phyloP scores from a whole-genome alignment of 2,113 vertebrate species.

The Pterocles orientalis region DNA sequence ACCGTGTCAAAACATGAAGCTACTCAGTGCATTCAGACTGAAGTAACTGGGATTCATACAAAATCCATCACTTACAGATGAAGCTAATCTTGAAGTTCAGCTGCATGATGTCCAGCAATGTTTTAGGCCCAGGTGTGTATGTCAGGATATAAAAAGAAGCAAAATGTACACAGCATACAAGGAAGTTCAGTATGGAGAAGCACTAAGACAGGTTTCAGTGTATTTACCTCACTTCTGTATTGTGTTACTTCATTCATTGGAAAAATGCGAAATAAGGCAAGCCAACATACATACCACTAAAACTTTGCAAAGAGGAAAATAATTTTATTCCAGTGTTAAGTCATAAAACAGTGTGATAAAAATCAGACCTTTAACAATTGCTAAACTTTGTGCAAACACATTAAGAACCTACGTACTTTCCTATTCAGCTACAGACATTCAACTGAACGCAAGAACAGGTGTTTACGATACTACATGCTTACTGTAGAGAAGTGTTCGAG shows the following conservation, averaged over 20 bases:
- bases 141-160: background rate
- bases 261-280: background rate
- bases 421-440: background rate
- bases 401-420: background rate
- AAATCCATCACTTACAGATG: background rate
- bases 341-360: background rate
- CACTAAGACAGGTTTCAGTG: background rate
- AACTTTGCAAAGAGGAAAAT: background rate
- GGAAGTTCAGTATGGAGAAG: background rate
- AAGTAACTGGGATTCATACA: background rate
- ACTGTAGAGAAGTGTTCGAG: background rate
- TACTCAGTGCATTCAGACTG: background rate
- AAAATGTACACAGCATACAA: background rate
- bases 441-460: background rate
- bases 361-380: background rate
- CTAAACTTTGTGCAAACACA: background rate
- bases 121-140: background rate
- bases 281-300: background rate
- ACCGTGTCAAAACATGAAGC: background rate
- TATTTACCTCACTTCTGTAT: background rate
- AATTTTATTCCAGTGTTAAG: conserved; percentile 36
- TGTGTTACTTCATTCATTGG: background rate
- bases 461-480: background rate
- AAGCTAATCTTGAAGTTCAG: background rate
- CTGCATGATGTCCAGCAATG: fast-evolving